These are phyloP conservation scores for Cantharis flavilabris DNA, from an alignment of 2,888 invertebrate species.

Conservation along the genomic window DNA sequence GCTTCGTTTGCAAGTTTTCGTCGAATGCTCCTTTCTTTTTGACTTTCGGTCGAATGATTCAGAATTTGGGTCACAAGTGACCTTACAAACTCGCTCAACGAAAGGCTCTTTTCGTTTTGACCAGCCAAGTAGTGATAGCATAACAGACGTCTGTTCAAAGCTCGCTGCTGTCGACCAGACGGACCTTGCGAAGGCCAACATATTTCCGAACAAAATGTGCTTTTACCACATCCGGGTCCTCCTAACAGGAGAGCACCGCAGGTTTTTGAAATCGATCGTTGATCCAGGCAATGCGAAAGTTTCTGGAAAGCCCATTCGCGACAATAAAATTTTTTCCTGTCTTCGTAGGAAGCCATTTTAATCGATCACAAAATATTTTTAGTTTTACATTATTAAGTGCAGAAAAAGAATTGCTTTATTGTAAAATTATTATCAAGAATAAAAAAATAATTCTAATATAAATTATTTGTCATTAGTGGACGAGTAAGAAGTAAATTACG, in stretches of 20 bases:
- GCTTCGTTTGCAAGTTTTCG: slow-evolving; percentile 45
- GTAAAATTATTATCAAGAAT: slow-evolving; percentile 6
- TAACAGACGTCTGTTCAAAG: slow-evolving; percentile 76
- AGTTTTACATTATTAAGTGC: slow-evolving; percentile 3
- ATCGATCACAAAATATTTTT: background rate
- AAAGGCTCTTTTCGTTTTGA: slow-evolving; percentile 82
- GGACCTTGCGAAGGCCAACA: slow-evolving; percentile 72
- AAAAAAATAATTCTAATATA: slow-evolving; percentile 11
- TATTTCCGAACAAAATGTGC: slow-evolving; percentile 83
- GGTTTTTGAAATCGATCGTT: slow-evolving; percentile 80
- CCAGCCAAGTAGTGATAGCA: slow-evolving; percentile 89
- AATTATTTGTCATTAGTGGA: slow-evolving; percentile 28
- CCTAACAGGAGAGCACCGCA: slow-evolving; percentile 86
- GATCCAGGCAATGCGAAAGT: slow-evolving; percentile 88
- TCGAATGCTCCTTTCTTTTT: slow-evolving; percentile 54
- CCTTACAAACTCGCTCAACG: slow-evolving; percentile 83
- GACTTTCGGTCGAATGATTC: slow-evolving; percentile 65
- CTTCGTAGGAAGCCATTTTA: slow-evolving; percentile 55
- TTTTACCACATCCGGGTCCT: slow-evolving; percentile 94
- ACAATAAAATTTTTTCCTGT: slow-evolving; percentile 81
- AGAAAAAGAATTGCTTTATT: slow-evolving; percentile 13
- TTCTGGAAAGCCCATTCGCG: slow-evolving; percentile 97
- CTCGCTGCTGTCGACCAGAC: slow-evolving; percentile 70
- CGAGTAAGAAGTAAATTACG: slow-evolving; percentile 13
- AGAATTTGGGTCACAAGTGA: slow-evolving; percentile 84